These are phyloP conservation scores for Cuculus canorus DNA, from an alignment of 2,797 vertebrate species.

Conservation along the genomic window DNA sequence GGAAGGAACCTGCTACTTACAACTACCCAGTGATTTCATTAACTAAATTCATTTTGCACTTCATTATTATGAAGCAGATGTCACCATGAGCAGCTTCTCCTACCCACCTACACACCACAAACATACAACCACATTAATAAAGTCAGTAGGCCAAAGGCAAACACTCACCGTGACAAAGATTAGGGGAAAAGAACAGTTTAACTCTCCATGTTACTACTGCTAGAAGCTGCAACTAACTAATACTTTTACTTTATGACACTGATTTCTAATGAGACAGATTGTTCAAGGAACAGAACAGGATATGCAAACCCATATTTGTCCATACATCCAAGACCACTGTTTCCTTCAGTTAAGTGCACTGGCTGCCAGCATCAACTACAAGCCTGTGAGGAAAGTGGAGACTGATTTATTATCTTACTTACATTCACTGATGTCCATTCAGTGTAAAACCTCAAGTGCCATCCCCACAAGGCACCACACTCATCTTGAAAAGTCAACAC, in stretches of 20 bases:
- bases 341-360: background rate
- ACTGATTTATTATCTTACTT: background rate
- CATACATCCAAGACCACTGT: background rate
- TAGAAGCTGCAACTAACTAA: background rate
- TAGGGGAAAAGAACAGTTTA: background rate
- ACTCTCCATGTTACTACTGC: background rate
- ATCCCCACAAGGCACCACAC: background rate
- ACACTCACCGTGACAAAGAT: background rate
- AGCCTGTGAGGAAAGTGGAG: background rate
- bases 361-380: background rate
- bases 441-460: background rate
- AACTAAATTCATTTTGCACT: background rate
- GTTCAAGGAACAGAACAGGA: background rate
- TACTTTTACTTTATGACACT: background rate
- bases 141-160: conserved; percentile 46
- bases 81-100: conserved; percentile 41
- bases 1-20: background rate
- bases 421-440: background rate
- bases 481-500: background rate
- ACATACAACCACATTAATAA: conserved; percentile 46
- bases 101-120: conserved; percentile 47
- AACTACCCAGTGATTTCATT: background rate
- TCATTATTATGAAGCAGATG: background rate
- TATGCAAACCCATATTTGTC: background rate
- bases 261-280: background rate